Evolutionary conservation across 2,113 vertebrate species (phyloP).

Genomic region (Hippocampus comes): DNA sequence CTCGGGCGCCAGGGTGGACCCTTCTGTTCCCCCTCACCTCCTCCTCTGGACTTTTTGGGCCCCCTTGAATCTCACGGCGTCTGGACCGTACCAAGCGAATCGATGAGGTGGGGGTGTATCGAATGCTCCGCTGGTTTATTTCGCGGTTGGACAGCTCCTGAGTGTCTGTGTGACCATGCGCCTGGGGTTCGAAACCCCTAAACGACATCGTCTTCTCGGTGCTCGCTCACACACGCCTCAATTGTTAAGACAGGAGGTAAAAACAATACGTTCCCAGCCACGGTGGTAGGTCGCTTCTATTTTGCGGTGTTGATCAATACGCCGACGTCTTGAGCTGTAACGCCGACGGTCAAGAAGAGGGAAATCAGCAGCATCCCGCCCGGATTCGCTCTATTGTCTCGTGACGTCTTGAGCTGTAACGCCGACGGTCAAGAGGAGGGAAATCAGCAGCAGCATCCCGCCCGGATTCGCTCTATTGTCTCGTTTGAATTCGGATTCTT

Average conservation of each 20-base stretch:
- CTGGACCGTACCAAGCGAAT: conserved; percentile 46
- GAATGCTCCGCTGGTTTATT: conserved; percentile 6
- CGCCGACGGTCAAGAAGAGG: conserved; percentile 1
- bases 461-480: conserved; percentile 3
- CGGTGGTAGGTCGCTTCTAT: neutral
- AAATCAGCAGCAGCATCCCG: neutral
- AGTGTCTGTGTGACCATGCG: conserved; percentile 28
- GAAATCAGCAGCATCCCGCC: neutral
- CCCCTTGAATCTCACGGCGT: neutral
- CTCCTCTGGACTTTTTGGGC: neutral
- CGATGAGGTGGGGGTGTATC: conserved; percentile 29
- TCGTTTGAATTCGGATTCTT: neutral
- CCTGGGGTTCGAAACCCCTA: conserved; percentile 25
- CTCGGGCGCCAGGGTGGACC: neutral
- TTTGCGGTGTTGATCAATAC: conserved; percentile 16
- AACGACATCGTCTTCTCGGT: neutral
- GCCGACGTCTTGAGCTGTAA: conserved; percentile 13
- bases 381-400: conserved; percentile 6
- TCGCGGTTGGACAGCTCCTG: conserved; percentile 13
- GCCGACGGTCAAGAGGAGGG: neutral
- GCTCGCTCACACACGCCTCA: neutral
- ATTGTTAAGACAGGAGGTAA: neutral
- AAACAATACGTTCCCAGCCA: neutral
- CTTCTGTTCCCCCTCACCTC: neutral
- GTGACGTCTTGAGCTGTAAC: conserved; percentile 12